Evolutionary conservation across 2,113 vertebrate genomes (phyloP), one percentile per base, ranked within the genome.

Genomic region (Formicarius rufipectus): DNA sequence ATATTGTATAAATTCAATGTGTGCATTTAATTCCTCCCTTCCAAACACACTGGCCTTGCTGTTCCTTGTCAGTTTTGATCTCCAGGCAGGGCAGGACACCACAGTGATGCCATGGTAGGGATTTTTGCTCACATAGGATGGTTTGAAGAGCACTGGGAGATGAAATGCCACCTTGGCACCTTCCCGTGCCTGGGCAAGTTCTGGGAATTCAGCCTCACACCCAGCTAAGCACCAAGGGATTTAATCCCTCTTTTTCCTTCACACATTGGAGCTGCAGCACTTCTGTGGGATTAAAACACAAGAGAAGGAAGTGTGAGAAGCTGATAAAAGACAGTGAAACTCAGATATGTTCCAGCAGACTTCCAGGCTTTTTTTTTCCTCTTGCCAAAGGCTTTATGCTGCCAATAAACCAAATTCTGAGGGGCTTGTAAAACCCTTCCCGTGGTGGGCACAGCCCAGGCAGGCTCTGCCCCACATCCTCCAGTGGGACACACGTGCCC

Each of bases 181-280:
- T 62, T 55, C 27, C 33, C 2, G 3, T 59, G 56, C 56, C 56
- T 25, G 56, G n/a, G n/a, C 56, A 24, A 6, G 13, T 62, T 5
- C 19, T 0, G 2, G 73, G 47, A 25, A 6, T 1, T 2, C 45
- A 19, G 44, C 35, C 37, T 40, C 47, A 3, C 27, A 0, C 18
- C 23, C 16, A 30, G 71, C 80, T 14, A 2, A 23, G 59, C 52
- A 44, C 58, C 75, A 8, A 56, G 30, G 52, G 35, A 66, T 35
- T 66, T 35, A 16, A 39, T 25, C 53, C 25, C 60, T 53, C 59
- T 31, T 63, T 52, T 58, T 12, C 44, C 79, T 80, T 72, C 69
- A 28, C n/a, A 52, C 66, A 8, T 15, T 1, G 1, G 47, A 68
- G 75, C 49, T 44, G 47, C 56, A 64, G 86, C 64, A 15, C 56